Conservation (phyloP, 2,888 invertebrate species). For the Trichopoda pennipes region DNA sequence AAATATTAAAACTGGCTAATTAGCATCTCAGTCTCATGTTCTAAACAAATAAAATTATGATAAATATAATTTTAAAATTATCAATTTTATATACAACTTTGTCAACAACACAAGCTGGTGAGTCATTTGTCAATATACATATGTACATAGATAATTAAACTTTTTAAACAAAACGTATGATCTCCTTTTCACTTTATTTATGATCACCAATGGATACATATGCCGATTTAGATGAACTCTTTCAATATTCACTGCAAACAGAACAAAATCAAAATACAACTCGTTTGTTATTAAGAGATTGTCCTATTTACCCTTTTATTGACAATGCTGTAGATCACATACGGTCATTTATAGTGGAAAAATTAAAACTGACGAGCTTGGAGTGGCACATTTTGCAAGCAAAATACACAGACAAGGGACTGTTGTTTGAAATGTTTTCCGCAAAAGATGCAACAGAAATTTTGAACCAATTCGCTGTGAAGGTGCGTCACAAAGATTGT, state of each 20-base stretch:
- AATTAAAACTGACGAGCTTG: constrained; percentile 24
- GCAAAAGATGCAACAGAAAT: background rate
- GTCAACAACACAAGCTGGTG: constrained; percentile 37
- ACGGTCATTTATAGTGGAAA: constrained; percentile 31
- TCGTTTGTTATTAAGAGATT: constrained; percentile 49
- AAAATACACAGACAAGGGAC: constrained; percentile 41
- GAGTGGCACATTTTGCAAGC: constrained; percentile 56
- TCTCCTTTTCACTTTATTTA: background rate
- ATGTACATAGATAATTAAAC: background rate
- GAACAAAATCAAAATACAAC: background rate
- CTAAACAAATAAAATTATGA: constrained; percentile 22
- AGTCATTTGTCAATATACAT: constrained; percentile 11
- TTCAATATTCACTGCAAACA: too few species aligned
- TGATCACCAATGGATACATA: background rate
- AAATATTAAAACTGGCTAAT: background rate
- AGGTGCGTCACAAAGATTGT: constrained; percentile 34
- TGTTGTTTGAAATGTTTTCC: constrained; percentile 53
- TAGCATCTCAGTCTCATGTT: constrained; percentile 1
- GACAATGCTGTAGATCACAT: constrained; percentile 56
- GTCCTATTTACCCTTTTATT: background rate
- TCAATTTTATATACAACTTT: background rate
- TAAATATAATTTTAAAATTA: constrained; percentile 29
- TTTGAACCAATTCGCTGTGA: constrained; percentile 7
- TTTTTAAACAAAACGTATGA: background rate
- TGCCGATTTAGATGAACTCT: too few species aligned